Percentiles rank a stretch among this genome's conserved stretches.
Evolutionary conservation across 1,140 invertebrate species (phyloP).

Genomic region (Listronotus bonariensis): DNA sequence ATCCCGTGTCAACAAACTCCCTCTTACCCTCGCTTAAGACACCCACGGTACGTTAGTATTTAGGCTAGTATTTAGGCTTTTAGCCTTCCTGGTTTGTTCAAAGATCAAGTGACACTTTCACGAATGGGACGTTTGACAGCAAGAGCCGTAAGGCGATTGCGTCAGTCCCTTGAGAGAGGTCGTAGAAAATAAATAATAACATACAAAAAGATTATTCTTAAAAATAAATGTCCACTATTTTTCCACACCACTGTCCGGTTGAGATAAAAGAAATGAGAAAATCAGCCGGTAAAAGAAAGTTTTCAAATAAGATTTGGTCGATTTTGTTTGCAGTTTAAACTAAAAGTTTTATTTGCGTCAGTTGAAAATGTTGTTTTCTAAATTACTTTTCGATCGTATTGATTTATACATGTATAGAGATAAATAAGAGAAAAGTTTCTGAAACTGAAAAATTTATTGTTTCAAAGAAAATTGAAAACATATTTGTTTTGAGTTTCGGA

Average conservation of each 20-base stretch:
- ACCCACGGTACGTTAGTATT: too few species aligned
- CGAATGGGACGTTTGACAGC: too few species aligned
- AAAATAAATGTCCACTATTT: neutral
- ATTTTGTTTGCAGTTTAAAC: constrained; percentile 25
- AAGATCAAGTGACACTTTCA: too few species aligned
- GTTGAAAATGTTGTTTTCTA: constrained; percentile 16
- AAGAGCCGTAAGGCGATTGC: too few species aligned
- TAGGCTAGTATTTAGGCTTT: too few species aligned
- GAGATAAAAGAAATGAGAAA: constrained; percentile 15
- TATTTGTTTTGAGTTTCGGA: constrained; percentile 7
- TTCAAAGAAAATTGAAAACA: constrained; percentile 19
- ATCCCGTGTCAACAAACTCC: too few species aligned
- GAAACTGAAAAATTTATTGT: constrained; percentile 20
- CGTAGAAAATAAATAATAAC: too few species aligned
- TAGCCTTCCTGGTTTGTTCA: too few species aligned
- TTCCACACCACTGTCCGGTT: constrained; percentile 7
- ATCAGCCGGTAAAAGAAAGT: constrained; percentile 14
- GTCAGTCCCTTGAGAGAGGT: too few species aligned
- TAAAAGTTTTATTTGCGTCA: constrained; percentile 19
- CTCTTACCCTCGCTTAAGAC: too few species aligned
- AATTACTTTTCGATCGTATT: constrained; percentile 23
- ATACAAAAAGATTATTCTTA: too few species aligned
- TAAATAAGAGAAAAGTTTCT: constrained; percentile 21
- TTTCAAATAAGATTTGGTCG: constrained; percentile 23
- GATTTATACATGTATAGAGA: constrained; percentile 25